phyloP scores from a whole-genome alignment of 2,888 invertebrate species.

The Scaeva pyrastri region DNA sequence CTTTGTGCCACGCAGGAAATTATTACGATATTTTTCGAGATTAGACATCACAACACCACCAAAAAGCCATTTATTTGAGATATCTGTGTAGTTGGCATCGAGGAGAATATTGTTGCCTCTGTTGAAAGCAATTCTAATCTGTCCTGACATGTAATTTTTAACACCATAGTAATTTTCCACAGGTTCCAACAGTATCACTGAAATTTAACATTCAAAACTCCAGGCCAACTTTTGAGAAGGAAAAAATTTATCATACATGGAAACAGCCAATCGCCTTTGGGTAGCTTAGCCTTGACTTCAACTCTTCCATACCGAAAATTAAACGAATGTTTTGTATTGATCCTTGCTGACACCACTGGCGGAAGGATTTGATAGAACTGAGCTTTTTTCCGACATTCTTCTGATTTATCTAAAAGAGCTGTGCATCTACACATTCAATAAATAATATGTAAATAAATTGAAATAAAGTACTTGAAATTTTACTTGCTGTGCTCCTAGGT shows the following conservation, averaged over 20 bases:
- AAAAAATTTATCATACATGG: slow-evolving; percentile 86
- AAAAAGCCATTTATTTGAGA: slow-evolving; percentile 76
- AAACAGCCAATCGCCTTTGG: slow-evolving; percentile 91
- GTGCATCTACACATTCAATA: slow-evolving; percentile 84
- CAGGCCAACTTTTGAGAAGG: too few relatives aligned
- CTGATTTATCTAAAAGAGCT: slow-evolving; percentile 80
- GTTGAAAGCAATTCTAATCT: slow-evolving; percentile 89
- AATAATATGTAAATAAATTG: not conserved
- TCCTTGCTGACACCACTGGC: slow-evolving; percentile 87
- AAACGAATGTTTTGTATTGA: slow-evolving; percentile 87
- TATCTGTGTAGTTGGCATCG: slow-evolving; percentile 77
- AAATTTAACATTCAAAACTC: slow-evolving; percentile 58
- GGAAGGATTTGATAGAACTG: slow-evolving; percentile 85
- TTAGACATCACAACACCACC: slow-evolving; percentile 73
- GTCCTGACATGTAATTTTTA: slow-evolving; percentile 87
- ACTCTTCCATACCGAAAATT: slow-evolving; percentile 89
- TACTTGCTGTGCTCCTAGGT: slow-evolving; percentile 81
- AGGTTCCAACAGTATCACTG: slow-evolving; percentile 89
- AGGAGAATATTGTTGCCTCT: slow-evolving; percentile 86
- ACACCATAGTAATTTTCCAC: slow-evolving; percentile 87
- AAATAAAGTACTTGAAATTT: not conserved
- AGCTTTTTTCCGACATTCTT: slow-evolving; percentile 80
- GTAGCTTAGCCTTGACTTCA: slow-evolving; percentile 89
- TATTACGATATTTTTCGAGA: slow-evolving; percentile 81
- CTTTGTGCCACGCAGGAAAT: slow-evolving; percentile 76